Evolutionary conservation across 2,888 invertebrate species (phyloP), one percentile per base, ranked within the genome.

Genomic region (Tenthredo livida): DNA sequence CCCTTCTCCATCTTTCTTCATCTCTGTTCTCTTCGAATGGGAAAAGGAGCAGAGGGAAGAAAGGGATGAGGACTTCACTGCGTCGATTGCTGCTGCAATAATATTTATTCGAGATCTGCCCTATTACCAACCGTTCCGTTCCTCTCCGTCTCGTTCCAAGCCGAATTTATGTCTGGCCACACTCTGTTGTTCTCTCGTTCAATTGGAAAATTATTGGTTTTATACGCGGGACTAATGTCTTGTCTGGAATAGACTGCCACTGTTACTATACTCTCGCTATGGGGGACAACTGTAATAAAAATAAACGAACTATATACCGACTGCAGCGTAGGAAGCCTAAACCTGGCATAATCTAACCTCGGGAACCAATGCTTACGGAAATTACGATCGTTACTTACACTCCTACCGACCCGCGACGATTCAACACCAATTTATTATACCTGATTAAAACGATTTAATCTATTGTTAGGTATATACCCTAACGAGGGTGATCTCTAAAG

Each of bases 21-120:
- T 78, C 58, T 58, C 37, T 58, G 12, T 54, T 33, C 84, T 85
- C 86, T 29, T 29, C 25, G 33, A 54, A 54, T 3, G 9, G 40
- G 21, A 50, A 21, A 29, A 61, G 15, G 61, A 50, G 37, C 12
- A 10, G 33, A 54, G 50, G 29, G 50, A 77, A 54, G 80, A 37
- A 17, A 43, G 7, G 65, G 83, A 83, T 67, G 29, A 83, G 83
- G 80, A 67, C 83, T 47, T 67, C n/a, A n/a, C 73, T 72, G 7
- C 83, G 83, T 67, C 83, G 83, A 83, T 83, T 83, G 83, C 83
- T 83, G 84, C 86, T 87, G 88, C 86, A 89, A 91, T 89, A 91
- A 91, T 91, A 91, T 91, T 91, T 91, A 89, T 88, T 84, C 87
- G 86, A 84, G 73, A 84, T 78, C 84, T 86, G 85, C 86, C 84